Conservation (phyloP, 2,888 invertebrate species). For the Marasmarcha lunaedactyla region DNA sequence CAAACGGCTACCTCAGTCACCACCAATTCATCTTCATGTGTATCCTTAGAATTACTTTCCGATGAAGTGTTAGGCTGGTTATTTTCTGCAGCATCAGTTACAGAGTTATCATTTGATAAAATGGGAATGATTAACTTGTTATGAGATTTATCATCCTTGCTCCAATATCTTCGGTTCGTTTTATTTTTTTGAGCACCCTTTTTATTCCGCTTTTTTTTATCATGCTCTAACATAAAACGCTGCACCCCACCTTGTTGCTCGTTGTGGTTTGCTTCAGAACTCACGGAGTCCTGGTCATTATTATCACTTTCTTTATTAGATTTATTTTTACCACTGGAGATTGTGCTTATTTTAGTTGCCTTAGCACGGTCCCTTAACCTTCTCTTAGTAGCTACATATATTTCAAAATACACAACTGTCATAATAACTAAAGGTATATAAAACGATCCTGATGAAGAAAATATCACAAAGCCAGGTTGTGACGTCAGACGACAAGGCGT, state of each 20-base stretch:
- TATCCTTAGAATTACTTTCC: slow-evolving; percentile 61
- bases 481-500: slow-evolving; percentile 88
- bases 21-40: slow-evolving; percentile 47
- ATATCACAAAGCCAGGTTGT: slow-evolving; percentile 91
- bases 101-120: slow-evolving; percentile 55
- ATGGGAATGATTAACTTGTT: slow-evolving; percentile 61
- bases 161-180: slow-evolving; percentile 67
- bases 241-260: slow-evolving; percentile 67
- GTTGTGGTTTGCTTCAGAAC: slow-evolving; percentile 85
- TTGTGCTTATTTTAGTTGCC: slow-evolving; percentile 83
- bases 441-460: slow-evolving; percentile 93
- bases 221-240: slow-evolving; percentile 37
- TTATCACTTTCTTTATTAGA: slow-evolving; percentile 57
- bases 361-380: slow-evolving; percentile 86
- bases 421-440: slow-evolving; percentile 94
- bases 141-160: slow-evolving; percentile 55
- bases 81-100: slow-evolving; percentile 48
- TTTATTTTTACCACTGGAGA: slow-evolving; percentile 59
- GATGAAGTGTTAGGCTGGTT: slow-evolving; percentile 56
- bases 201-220: slow-evolving; percentile 47
- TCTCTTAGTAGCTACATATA: slow-evolving; percentile 91
- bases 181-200: slow-evolving; percentile 57
- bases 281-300: slow-evolving; percentile 82
- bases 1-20: slow-evolving; percentile 30
- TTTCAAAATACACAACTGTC: slow-evolving; percentile 96